Percentiles rank a stretch among this genome's conserved stretches.
Conservation (phyloP, 2,888 invertebrate genomes). For the Apodemia zela region DNA sequence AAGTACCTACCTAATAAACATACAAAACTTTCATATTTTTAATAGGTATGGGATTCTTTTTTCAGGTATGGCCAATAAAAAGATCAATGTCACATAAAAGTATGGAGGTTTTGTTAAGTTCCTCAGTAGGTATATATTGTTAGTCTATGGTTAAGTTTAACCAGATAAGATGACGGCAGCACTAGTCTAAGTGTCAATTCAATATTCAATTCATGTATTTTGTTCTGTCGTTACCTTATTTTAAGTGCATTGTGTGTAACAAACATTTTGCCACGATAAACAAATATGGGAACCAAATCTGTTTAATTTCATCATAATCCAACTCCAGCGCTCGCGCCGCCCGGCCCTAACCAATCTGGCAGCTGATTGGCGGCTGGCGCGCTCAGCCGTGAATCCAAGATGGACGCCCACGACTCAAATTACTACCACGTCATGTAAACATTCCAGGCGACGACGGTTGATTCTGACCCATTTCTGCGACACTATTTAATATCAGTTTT, state of each 20-base stretch:
- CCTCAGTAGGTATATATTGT: too few species aligned
- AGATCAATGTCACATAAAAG: too few species aligned
- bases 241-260: neutral
- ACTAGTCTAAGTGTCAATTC: too few species aligned
- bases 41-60: too few species aligned
- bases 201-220: too few species aligned
- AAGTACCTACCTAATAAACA: too few species aligned
- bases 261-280: neutral
- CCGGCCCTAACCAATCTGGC: conserved; percentile 46
- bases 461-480: conserved; percentile 50
- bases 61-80: too few species aligned
- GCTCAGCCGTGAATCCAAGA: conserved; percentile 53
- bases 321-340: conserved; percentile 47
- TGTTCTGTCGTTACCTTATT: too few species aligned
- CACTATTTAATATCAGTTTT: conserved; percentile 1
- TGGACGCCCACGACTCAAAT: conserved; percentile 61
- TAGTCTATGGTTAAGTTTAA: too few species aligned
- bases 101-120: too few species aligned
- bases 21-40: too few species aligned
- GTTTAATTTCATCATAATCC: conserved; percentile 29
- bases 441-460: conserved; percentile 35
- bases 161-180: too few species aligned
- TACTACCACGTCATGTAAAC: conserved; percentile 42
- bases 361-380: conserved; percentile 49
- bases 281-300: neutral